A percentile compares a stretch with the other conserved stretches of the same genome.
phyloP scores from a whole-genome alignment of 2,797 vertebrate genomes.

The Kryptolebias ocellatus region DNA sequence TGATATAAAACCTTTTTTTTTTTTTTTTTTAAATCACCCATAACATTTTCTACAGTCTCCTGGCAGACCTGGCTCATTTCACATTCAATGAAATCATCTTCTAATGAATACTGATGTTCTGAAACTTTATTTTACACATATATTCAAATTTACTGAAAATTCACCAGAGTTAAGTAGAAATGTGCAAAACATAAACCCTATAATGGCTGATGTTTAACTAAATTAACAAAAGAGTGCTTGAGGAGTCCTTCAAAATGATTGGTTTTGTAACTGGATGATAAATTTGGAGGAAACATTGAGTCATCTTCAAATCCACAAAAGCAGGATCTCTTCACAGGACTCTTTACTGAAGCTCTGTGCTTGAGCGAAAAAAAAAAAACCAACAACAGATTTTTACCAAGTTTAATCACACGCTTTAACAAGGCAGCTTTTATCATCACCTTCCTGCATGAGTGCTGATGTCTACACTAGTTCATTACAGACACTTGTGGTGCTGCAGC shows the following conservation, averaged over 20 bases:
- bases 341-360: slow-evolving; percentile 62
- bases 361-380: slow-evolving; percentile 35
- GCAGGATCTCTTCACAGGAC: slow-evolving; percentile 63
- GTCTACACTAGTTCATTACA: slow-evolving; percentile 76
- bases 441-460: slow-evolving; percentile 60
- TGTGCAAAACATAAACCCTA: slow-evolving; percentile 68
- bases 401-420: slow-evolving; percentile 74
- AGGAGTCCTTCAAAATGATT: slow-evolving; percentile 65
- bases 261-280: slow-evolving; percentile 45
- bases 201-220: slow-evolving; percentile 69
- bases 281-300: slow-evolving; percentile 64
- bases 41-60: no score
- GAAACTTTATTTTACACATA: slow-evolving; percentile 66
- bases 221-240: slow-evolving; percentile 78
- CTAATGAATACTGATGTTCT: slow-evolving; percentile 69
- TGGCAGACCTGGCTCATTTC: neutral
- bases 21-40: no score
- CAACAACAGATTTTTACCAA: slow-evolving; percentile 64
- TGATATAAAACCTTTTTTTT: neutral
- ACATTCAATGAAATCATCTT: slow-evolving; percentile 54
- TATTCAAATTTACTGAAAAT: slow-evolving; percentile 71
- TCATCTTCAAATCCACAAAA: slow-evolving; percentile 67
- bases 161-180: slow-evolving; percentile 63
- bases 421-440: slow-evolving; percentile 63
- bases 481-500: slow-evolving; percentile 71